Evolutionary conservation across 53 echinoderm and acorn worm genomes (phyloP).

Genomic region (Stichopus horrens): DNA sequence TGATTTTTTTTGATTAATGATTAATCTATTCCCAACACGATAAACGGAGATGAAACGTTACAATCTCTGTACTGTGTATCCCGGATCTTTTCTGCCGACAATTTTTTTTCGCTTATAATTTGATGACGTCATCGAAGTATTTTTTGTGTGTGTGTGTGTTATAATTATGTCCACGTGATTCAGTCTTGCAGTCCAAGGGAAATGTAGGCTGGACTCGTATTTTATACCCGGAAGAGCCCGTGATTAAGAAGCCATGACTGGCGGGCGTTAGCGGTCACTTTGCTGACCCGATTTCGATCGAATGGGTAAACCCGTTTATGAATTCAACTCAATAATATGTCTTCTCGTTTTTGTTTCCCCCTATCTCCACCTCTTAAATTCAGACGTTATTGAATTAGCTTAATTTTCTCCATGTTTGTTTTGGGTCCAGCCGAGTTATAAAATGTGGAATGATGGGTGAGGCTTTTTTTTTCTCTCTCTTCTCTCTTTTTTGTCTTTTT

Average conservation of each 20-base stretch:
- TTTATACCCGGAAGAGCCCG: conserved; percentile 26
- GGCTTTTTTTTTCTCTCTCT: conserved; percentile 4
- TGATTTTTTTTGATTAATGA: no score
- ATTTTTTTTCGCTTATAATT: not conserved
- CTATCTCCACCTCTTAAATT: conserved; percentile 20
- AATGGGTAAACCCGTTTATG: conserved; percentile 40
- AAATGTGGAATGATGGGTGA: conserved; percentile 39
- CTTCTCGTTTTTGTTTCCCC: not conserved
- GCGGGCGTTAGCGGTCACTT: conserved; percentile 42
- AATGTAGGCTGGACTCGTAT: conserved; percentile 24
- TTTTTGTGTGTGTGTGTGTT: not conserved
- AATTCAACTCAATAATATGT: conserved; percentile 33
- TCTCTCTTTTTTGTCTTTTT: no score
- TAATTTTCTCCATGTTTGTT: conserved; percentile 44
- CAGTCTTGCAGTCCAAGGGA: not conserved
- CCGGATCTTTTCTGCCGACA: not conserved
- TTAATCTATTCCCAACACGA: no score
- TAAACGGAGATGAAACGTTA: no score
- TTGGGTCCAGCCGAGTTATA: conserved; percentile 37
- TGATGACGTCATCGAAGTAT: not conserved
- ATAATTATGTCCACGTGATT: not conserved
- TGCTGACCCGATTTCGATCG: conserved; percentile 35
- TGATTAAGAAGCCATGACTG: conserved; percentile 35
- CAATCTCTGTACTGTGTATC: not conserved
- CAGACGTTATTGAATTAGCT: conserved; percentile 44